Evolutionary conservation across 1,140 invertebrate genomes (phyloP).

Genomic region (Vanessa atalanta): DNA sequence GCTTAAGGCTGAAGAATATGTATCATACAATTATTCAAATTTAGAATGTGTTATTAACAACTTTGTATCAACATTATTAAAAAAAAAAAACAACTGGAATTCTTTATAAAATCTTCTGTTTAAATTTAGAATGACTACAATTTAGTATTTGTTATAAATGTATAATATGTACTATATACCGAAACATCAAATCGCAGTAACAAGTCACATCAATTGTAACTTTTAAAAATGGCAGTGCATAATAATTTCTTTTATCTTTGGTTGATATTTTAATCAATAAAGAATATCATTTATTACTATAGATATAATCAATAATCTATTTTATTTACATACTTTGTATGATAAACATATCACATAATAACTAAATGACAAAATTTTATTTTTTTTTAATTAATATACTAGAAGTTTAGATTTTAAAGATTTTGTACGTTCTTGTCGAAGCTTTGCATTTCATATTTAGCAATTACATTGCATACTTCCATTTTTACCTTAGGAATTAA

Average conservation of each 20-base stretch:
- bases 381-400: background rate
- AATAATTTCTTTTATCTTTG: constrained; percentile 5
- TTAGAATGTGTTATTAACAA: background rate
- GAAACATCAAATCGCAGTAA: no score
- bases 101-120: no score
- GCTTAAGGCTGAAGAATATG: background rate
- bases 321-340: constrained; percentile 29
- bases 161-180: no score
- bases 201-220: no score
- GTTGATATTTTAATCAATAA: constrained; percentile 7
- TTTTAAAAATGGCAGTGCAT: constrained; percentile 13
- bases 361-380: background rate
- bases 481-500: constrained; percentile 77
- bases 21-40: background rate
- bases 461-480: constrained; percentile 78
- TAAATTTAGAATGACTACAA: no score
- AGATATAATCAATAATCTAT: constrained; percentile 6
- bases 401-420: constrained; percentile 17
- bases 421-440: constrained; percentile 61
- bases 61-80: background rate
- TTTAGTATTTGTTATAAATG: no score
- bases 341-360: constrained; percentile 18
- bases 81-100: background rate
- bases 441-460: constrained; percentile 77
- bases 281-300: background rate